These are phyloP conservation scores for Luperina nickerlii DNA, from an alignment of 2,888 invertebrate species.

Conservation along the genomic window DNA sequence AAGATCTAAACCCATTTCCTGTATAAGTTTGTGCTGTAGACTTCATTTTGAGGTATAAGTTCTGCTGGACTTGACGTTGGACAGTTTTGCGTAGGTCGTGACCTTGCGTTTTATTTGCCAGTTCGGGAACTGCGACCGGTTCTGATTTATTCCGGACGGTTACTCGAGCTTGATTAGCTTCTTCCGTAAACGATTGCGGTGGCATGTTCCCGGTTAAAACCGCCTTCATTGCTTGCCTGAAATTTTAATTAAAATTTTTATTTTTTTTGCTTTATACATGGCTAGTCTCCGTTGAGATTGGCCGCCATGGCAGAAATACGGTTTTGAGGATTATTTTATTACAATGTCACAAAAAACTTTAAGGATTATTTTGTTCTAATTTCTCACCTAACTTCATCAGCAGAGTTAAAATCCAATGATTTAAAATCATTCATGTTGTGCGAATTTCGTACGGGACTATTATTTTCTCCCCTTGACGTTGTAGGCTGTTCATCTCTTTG, in stretches of 20 bases:
- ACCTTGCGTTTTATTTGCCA: neutral
- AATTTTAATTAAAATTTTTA: slow-evolving; percentile 49
- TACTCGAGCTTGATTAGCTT: neutral
- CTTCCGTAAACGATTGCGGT: slow-evolving; percentile 31
- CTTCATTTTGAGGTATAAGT: slow-evolving; percentile 25
- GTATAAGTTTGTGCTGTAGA: neutral
- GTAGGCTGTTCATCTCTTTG: slow-evolving; percentile 45
- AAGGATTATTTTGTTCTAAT: neutral
- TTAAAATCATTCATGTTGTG: slow-evolving; percentile 70
- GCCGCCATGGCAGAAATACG: neutral
- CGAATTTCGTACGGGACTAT: slow-evolving; percentile 18
- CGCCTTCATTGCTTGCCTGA: slow-evolving; percentile 76
- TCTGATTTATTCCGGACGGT: slow-evolving; percentile 1
- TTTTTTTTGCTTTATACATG: neutral
- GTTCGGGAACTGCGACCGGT: slow-evolving; percentile 24
- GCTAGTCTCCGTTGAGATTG: neutral
- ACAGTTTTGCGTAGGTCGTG: slow-evolving; percentile 11
- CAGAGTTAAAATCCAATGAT: slow-evolving; percentile 75
- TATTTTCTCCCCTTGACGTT: slow-evolving; percentile 41
- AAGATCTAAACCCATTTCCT: neutral
- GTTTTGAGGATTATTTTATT: neutral
- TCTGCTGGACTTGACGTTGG: slow-evolving; percentile 22
- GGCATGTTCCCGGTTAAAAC: slow-evolving; percentile 56
- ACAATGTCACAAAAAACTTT: neutral
- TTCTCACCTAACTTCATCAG: slow-evolving; percentile 78